Percentiles rank a stretch among this genome's conserved stretches.
Evolutionary conservation across 1,140 invertebrate genomes (phyloP).

Genomic region (Solenopsis invicta): DNA sequence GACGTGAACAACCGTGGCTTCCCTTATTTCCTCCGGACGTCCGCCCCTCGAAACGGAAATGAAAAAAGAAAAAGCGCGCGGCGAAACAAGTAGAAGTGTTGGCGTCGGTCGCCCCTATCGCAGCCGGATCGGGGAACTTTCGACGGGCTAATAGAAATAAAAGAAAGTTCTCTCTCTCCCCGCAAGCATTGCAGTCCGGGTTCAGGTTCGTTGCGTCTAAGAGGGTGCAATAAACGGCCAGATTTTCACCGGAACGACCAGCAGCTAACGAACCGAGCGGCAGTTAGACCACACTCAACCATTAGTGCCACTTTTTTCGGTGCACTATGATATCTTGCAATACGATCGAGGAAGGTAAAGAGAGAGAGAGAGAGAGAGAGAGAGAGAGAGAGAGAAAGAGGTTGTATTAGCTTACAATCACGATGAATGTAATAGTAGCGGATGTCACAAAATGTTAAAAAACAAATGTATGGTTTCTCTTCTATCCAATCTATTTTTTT

Average conservation of each 20-base stretch:
- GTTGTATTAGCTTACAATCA: slow-evolving; percentile 31
- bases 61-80: slow-evolving; percentile 14
- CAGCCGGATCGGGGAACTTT: slow-evolving; percentile 60
- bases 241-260: slow-evolving; percentile 74
- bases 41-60: neutral
- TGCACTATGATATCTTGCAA: slow-evolving; percentile 61
- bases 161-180: slow-evolving; percentile 58
- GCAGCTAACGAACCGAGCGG: slow-evolving; percentile 73
- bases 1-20: neutral
- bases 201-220: slow-evolving; percentile 76
- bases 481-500: neutral
- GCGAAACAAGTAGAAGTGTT: slow-evolving; percentile 56
- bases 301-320: slow-evolving; percentile 64
- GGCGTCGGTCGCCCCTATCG: slow-evolving; percentile 40
- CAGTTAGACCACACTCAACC: slow-evolving; percentile 60
- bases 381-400: neutral
- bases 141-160: slow-evolving; percentile 70
- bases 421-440: slow-evolving; percentile 3
- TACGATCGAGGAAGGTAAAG: slow-evolving; percentile 22
- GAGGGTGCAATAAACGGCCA: slow-evolving; percentile 76
- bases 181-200: slow-evolving; percentile 60
- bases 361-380: neutral
- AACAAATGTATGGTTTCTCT: neutral
- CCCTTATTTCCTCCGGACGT: slow-evolving; percentile 44
- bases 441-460: neutral